These are phyloP conservation scores for Macquaria australasica DNA, from an alignment of 2,113 vertebrate genomes.

Conservation along the genomic window DNA sequence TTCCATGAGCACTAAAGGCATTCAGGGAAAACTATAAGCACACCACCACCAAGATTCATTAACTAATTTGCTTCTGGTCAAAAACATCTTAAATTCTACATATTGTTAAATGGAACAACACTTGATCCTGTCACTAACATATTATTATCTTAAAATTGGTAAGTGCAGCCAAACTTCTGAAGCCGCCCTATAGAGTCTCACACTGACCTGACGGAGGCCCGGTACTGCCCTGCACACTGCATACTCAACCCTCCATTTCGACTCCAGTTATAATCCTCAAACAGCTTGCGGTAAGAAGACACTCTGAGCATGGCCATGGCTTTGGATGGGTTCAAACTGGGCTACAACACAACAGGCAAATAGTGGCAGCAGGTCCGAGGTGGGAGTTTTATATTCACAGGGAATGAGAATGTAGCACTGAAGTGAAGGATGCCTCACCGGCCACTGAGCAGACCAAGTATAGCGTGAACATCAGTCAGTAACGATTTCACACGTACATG, in stretches of 20 bases:
- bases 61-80: not conserved
- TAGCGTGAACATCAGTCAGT: constrained; percentile 67
- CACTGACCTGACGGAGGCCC: constrained; percentile 76
- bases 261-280: constrained; percentile 75
- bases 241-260: constrained; percentile 33
- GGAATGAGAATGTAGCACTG: constrained; percentile 75
- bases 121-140: not conserved
- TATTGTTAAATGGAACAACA: not conserved
- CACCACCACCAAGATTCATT: not conserved
- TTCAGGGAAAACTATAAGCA: not conserved
- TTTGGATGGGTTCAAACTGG: constrained; percentile 7
- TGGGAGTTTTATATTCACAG: constrained; percentile 69
- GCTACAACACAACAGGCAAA: constrained; percentile 36
- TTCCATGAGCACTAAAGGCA: not conserved
- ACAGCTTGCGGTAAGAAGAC: constrained; percentile 84
- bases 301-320: constrained; percentile 81
- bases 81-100: not conserved
- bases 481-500: constrained; percentile 73
- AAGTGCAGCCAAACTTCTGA: not conserved
- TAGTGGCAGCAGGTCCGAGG: constrained; percentile 20
- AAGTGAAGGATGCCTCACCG: constrained; percentile 68
- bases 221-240: constrained; percentile 69
- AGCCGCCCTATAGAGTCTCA: not conserved
- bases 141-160: not conserved
- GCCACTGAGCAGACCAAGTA: constrained; percentile 64